Conservation (phyloP, 2,888 invertebrate genomes). For the Eupithecia exiguata region DNA sequence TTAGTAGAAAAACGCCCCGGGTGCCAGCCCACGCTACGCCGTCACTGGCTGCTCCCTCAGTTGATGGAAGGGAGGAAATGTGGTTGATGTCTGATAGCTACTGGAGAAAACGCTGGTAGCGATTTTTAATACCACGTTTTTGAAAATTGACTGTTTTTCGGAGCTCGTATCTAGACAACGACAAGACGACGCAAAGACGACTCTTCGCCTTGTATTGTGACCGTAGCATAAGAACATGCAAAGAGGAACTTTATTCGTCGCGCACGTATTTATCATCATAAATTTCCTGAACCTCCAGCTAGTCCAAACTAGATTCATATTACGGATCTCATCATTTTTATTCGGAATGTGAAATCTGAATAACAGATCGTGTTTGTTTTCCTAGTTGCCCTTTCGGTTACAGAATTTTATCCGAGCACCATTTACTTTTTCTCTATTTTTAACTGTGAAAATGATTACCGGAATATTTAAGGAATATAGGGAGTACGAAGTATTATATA, state of each 20-base stretch:
- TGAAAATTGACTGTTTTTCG: too few species aligned
- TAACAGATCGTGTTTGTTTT: not conserved
- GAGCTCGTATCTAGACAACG: too few species aligned
- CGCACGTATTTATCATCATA: not conserved
- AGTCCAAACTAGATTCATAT: not conserved
- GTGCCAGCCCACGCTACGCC: too few species aligned
- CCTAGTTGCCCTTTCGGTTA: not conserved
- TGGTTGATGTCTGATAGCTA: too few species aligned
- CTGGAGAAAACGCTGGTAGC: too few species aligned
- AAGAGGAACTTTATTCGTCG: not conserved
- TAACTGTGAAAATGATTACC: not conserved
- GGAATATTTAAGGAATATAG: not conserved
- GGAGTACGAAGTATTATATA: too few species aligned
- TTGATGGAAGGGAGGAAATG: too few species aligned
- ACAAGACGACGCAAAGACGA: too few species aligned
- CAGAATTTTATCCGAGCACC: not conserved
- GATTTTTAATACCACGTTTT: too few species aligned
- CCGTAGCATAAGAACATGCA: not conserved
- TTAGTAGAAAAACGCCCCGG: too few species aligned
- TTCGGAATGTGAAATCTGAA: not conserved
- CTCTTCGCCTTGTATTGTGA: too few species aligned
- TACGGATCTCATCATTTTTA: not conserved
- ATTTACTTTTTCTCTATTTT: slow-evolving; percentile 24
- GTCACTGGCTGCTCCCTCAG: too few species aligned
- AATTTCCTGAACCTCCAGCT: not conserved